A percentile compares a stretch with the other conserved stretches of the same genome.
Evolutionary conservation across 2,113 vertebrate genomes (phyloP).

Genomic region (Orthonyx spaldingii): DNA sequence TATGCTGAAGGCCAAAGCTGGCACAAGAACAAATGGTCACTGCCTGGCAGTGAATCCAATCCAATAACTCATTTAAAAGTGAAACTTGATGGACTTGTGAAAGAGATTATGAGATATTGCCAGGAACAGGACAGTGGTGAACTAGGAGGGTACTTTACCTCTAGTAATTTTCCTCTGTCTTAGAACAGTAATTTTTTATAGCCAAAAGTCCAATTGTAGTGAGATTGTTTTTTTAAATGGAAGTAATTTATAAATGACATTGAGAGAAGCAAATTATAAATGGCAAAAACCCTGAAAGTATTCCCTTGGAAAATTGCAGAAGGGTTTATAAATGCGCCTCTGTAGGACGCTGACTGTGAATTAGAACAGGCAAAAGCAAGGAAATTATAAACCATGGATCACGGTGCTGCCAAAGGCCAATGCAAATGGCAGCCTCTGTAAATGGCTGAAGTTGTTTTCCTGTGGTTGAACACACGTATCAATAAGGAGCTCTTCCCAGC

Average conservation of each 20-base stretch:
- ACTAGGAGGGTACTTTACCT: background rate
- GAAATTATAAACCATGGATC: background rate
- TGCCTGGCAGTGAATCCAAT: background rate
- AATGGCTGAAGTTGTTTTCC: background rate
- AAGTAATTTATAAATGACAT: conserved; percentile 31
- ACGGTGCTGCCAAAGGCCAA: background rate
- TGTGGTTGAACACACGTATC: background rate
- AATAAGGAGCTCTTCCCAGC: background rate
- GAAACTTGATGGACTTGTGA: background rate
- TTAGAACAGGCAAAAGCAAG: background rate
- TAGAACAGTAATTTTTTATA: background rate
- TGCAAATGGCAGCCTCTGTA: background rate
- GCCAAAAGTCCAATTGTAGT: background rate
- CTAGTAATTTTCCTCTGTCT: background rate
- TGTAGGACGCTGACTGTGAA: background rate
- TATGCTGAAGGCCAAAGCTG: conserved; percentile 34
- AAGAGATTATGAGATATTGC: background rate
- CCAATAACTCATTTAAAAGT: conserved; percentile 39
- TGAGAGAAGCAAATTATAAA: conserved; percentile 3
- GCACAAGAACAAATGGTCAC: conserved; percentile 28
- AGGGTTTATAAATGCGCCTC: background rate
- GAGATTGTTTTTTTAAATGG: background rate
- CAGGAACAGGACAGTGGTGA: background rate
- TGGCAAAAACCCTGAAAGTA: background rate
- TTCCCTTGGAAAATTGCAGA: background rate